These are phyloP conservation scores for Luperina testacea DNA, from an alignment of 2,888 invertebrate genomes.

Conservation along the genomic window DNA sequence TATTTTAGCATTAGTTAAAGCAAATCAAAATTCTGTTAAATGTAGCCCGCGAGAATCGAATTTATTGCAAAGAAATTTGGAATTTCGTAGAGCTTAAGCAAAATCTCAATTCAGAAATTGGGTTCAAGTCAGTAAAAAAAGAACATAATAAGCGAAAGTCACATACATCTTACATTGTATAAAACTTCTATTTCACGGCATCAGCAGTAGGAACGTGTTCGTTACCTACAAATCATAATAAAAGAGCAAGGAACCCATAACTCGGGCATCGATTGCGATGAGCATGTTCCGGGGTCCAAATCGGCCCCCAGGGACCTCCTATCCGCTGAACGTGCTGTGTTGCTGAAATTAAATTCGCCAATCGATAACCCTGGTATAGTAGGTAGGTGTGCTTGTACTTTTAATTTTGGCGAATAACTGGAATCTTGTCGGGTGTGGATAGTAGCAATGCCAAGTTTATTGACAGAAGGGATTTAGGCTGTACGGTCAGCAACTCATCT, in stretches of 20 bases:
- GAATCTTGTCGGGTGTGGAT: not conserved
- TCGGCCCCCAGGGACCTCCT: conserved; percentile 71
- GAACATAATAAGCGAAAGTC: not conserved
- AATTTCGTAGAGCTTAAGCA: too few relatives aligned
- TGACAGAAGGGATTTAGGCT: not conserved
- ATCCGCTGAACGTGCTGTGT: conserved; percentile 71
- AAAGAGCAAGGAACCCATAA: conserved; percentile 60
- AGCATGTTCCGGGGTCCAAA: conserved; percentile 70
- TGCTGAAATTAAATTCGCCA: conserved; percentile 78
- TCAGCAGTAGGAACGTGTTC: conserved; percentile 38
- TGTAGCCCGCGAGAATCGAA: too few relatives aligned
- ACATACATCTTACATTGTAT: conserved; percentile 12
- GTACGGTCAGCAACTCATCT: not conserved
- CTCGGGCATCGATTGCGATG: conserved; percentile 67
- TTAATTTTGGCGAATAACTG: conserved; percentile 23
- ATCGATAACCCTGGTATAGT: conserved; percentile 69
- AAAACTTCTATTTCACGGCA: conserved; percentile 29
- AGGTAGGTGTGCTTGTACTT: conserved; percentile 33
- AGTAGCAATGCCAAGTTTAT: not conserved
- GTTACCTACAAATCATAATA: conserved; percentile 67
- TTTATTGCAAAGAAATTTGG: too few relatives aligned
- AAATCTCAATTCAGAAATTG: too few relatives aligned
- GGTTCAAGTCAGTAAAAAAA: not conserved
- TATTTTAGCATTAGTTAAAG: too few relatives aligned
- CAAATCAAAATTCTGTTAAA: too few relatives aligned